Evolutionary conservation across 2,797 vertebrate genomes (phyloP), one percentile per base, ranked within the genome.

Genomic region (Coranthus polyacanthus): DNA sequence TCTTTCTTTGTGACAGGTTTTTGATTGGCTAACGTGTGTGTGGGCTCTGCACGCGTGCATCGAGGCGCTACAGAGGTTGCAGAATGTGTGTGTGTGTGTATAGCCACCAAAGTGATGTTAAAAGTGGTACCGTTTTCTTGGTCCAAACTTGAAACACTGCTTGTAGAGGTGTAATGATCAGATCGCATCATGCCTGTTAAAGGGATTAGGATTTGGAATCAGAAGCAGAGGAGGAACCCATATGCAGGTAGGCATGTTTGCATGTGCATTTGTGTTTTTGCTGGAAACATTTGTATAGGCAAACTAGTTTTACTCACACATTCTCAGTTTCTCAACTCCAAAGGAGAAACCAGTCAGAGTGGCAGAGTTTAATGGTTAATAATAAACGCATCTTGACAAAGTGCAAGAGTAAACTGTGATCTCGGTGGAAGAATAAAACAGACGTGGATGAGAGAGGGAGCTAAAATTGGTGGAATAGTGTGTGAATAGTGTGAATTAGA

Each of bases 11-110:
- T 82, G 79, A 76, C 72, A 82, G 68, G 59, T 76, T 84, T 82
- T 81, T 69, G 86, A 91, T 92, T 91, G 89, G 88, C 39, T 62
- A 50, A 13, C 29, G 29, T 59, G 79, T 36, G 71, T 78, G 77
- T 68, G 74, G 74, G 70, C 56, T 77, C 78, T 58, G 68, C 69
- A 85, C 75, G 68, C 8, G 17, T 78, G 73, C 76, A 84, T 59
- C 11, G 20, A 77, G 88, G 79, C 63, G 1, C 61, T 55, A 22
- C 68, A 81, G 68, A 86, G 78, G 82, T 73, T 81, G n/a, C n/a
- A 44, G 29, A 54, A 47, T 61, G 59, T 68, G 45, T 24, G 56
- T 65, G 43, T 39, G 44, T 58, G 53, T 75, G 70, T 75, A 16
- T 53, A 43, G 26, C 37, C 17, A 65, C 62, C 44, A 59, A 56